Evolutionary conservation across 2,888 invertebrate species (phyloP), one percentile per base, ranked within the genome.

Genomic region (Tenthredo distinguenda): DNA sequence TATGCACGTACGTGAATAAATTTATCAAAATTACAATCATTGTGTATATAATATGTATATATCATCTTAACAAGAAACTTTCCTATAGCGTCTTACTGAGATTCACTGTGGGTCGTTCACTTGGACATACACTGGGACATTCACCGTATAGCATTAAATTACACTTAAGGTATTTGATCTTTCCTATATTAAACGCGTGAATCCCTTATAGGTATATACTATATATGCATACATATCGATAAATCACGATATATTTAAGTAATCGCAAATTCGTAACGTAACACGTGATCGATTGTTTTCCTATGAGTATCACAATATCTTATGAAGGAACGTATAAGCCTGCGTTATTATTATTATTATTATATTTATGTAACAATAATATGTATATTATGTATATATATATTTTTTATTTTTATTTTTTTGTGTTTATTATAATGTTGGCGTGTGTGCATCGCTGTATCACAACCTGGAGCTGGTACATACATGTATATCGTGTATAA

Each of bases 291-390:
- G 81, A 62, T 83, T 83, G 47, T 82, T 79, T 87, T 86, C 88
- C 87, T 87, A 91, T 90, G 91, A 91, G 89, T 92, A 92, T 92
- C 92, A 92, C 92, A 91, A 91, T 91, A 90, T 91, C 91, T 90
- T 90, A 90, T 90, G 89, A 90, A 91, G 91, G 90, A 90, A 92
- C 91, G 90, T 91, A 55, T 55, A 90, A 91, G 90, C 90, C 84
- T 88, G 86, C 87, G 76, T 86, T 74, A 74, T 50, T 37, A 47
- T 55, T 71, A 77, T 72, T 21, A 43, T 43, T 18, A 31, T 76
- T 76, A 47, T 26, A 79, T 37, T 62, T 62, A 62, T 79, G 1
- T n/a, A 62, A 58, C 79, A 81, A 81, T 26, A 26, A 43, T 47
- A 47, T 76, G 15, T 37, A 62, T 62, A 62, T 62, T 40, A 77